phyloP scores from a whole-genome alignment of 2,113 vertebrate species.

The rabbit (Oryctolagus cuniculus) region DNA sequence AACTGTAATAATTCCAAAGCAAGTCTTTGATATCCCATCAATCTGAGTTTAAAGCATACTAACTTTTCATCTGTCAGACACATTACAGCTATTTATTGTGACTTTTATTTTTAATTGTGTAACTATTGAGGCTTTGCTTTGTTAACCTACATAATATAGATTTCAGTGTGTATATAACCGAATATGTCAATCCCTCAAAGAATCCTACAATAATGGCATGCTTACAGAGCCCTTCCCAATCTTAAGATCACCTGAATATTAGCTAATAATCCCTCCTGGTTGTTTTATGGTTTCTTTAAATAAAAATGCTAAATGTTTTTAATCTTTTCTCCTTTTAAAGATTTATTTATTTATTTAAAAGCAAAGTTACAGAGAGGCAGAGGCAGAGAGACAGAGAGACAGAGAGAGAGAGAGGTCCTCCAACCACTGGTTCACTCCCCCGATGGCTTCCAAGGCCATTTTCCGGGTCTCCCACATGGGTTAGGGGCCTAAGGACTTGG shows the following conservation, averaged over 20 bases:
- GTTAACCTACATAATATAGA: background rate
- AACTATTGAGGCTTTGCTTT: conserved; percentile 6
- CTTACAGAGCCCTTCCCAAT: background rate
- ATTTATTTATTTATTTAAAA: too few species aligned
- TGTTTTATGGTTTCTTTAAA: background rate
- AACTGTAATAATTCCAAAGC: conserved; percentile 23
- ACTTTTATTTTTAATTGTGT: conserved; percentile 14
- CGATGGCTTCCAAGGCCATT: too few species aligned
- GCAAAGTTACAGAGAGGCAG: too few species aligned
- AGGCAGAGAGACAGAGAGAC: too few species aligned
- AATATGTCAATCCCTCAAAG: background rate
- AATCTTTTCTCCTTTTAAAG: too few species aligned
- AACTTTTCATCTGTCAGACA: background rate
- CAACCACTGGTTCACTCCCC: too few species aligned
- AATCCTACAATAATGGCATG: background rate
- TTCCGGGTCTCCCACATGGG: too few species aligned
- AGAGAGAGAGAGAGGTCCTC: too few species aligned
- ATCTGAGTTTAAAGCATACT: background rate
- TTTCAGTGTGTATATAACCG: background rate
- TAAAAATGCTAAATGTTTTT: conserved; percentile 11
- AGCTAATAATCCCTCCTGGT: background rate
- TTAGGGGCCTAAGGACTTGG: too few species aligned
- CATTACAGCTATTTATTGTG: background rate
- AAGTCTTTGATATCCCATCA: background rate
- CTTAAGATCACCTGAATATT: conserved; percentile 24